phyloP scores from a whole-genome alignment of 2,797 vertebrate species.

The Moxostoma hubbsi region DNA sequence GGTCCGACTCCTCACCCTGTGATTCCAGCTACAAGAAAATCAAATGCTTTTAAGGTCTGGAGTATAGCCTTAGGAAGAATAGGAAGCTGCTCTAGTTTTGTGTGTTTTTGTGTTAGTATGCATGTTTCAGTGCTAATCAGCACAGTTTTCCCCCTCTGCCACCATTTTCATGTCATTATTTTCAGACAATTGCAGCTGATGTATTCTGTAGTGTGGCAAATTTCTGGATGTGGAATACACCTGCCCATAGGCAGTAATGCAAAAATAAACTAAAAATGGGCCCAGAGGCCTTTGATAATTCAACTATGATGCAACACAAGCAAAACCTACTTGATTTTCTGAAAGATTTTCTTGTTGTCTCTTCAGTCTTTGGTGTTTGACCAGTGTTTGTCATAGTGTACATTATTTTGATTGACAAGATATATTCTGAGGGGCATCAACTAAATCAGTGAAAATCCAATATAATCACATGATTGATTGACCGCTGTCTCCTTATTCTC shows the following conservation, averaged over 20 bases:
- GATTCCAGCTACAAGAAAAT: constrained; percentile 47
- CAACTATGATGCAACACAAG: too few species aligned
- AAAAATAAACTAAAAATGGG: constrained; percentile 5
- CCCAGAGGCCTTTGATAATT: neutral
- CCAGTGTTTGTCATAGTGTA: too few species aligned
- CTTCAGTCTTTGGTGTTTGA: too few species aligned
- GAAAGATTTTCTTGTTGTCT: too few species aligned
- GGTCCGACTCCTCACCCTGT: constrained; percentile 12
- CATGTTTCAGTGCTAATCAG: constrained; percentile 44
- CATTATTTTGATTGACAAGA: too few species aligned
- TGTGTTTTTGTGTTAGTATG: neutral
- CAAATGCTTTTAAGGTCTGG: constrained; percentile 48
- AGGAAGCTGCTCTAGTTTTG: constrained; percentile 39
- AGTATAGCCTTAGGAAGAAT: constrained; percentile 47
- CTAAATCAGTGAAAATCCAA: constrained; percentile 4
- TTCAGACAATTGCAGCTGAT: constrained; percentile 51
- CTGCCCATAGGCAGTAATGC: neutral
- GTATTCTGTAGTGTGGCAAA: constrained; percentile 7
- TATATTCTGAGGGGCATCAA: too few species aligned
- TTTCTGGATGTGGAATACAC: neutral
- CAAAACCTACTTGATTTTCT: too few species aligned
- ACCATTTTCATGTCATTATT: constrained; percentile 41
- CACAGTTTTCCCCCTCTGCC: constrained; percentile 14
- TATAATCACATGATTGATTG: constrained; percentile 20
- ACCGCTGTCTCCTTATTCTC: constrained; percentile 37